phyloP scores from a whole-genome alignment of 2,888 invertebrate genomes.

The Malthinus flaveolus region DNA sequence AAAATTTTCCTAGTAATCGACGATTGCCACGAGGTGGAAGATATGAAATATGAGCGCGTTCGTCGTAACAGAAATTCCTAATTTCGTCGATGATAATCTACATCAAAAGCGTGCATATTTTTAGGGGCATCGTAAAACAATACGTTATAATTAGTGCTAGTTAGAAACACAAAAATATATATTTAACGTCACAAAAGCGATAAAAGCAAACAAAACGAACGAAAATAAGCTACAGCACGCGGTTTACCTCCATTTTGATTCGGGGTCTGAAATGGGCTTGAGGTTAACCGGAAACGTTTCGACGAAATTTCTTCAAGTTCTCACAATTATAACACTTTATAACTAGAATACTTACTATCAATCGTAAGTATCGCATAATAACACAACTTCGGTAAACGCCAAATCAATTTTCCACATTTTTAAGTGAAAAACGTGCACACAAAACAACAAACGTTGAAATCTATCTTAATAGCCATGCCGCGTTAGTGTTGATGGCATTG shows the following conservation, averaged over 20 bases:
- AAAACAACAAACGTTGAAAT: conserved; percentile 24
- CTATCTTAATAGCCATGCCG: conserved; percentile 42
- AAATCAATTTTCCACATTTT: conserved; percentile 35
- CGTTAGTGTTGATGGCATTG: conserved; percentile 44
- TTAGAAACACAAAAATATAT: too few species aligned
- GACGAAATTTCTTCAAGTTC: conserved; percentile 31
- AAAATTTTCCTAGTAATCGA: too few species aligned
- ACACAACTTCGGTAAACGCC: conserved; percentile 15
- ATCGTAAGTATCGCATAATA: conserved; percentile 15
- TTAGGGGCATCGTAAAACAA: too few species aligned
- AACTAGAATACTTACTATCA: conserved; percentile 20
- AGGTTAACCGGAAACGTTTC: conserved; percentile 54
- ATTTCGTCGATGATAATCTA: too few species aligned
- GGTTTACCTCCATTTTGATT: conserved; percentile 55
- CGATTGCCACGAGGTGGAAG: too few species aligned
- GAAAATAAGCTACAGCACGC: conserved; percentile 46
- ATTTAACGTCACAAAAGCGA: too few species aligned
- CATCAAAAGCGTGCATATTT: too few species aligned
- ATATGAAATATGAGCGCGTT: too few species aligned
- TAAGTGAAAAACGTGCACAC: conserved; percentile 38
- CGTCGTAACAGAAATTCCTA: too few species aligned
- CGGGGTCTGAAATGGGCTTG: conserved; percentile 47
- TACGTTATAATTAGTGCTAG: too few species aligned
- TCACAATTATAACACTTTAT: conserved; percentile 1
- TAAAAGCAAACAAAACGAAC: conserved; percentile 7